Conservation (phyloP, 2,113 vertebrate species). For the Panthera leo region DNA sequence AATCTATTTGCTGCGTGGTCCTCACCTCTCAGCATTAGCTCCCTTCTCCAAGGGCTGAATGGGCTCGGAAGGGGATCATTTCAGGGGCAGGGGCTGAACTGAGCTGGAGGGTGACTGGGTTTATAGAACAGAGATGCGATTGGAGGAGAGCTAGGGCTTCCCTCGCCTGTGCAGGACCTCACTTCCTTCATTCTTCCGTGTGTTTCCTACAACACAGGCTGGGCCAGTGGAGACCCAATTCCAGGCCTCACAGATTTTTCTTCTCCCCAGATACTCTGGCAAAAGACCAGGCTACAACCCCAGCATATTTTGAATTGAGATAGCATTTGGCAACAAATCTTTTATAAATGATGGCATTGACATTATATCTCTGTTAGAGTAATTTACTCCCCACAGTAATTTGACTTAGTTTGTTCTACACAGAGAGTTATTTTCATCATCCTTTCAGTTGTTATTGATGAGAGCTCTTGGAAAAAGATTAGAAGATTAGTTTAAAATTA, state of each 20-base stretch:
- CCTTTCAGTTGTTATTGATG: conserved; percentile 87
- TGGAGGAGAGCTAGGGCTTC: background rate
- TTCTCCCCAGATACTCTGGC: conserved; percentile 38
- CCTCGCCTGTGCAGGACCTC: background rate
- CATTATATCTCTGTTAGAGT: conserved; percentile 83
- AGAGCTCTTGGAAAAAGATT: conserved; percentile 83
- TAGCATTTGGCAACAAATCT: conserved; percentile 77
- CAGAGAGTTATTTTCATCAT: conserved; percentile 87
- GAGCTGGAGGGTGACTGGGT: background rate
- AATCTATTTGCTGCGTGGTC: background rate
- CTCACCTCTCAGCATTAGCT: background rate
- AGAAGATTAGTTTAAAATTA: conserved; percentile 87
- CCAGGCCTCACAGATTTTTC: background rate
- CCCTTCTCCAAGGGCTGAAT: background rate
- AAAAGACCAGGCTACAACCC: conserved; percentile 61
- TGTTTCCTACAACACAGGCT: background rate
- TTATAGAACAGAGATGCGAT: background rate
- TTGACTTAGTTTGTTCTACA: conserved; percentile 86
- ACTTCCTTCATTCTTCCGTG: background rate
- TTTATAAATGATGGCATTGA: conserved; percentile 82
- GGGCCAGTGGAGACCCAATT: background rate
- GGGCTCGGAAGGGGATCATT: background rate
- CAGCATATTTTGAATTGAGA: conserved; percentile 39
- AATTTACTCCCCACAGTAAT: conserved; percentile 85
- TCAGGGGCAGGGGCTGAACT: background rate